Evolutionary conservation across 2,113 vertebrate genomes (phyloP), one percentile per base, ranked within the genome.

Genomic region (Dermatemys mawii): DNA sequence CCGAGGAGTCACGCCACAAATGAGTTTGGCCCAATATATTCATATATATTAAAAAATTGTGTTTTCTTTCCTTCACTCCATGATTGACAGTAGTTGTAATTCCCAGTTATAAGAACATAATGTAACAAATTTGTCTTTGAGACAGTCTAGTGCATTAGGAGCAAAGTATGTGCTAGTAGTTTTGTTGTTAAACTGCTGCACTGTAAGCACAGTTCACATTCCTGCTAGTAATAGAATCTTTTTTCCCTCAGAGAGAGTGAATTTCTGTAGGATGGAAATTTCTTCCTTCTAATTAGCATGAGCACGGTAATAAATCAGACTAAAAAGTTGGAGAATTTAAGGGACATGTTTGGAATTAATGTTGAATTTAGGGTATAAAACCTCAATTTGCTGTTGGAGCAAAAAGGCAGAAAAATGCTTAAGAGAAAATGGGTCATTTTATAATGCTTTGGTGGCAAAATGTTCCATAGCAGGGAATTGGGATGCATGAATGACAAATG

Each of bases 261-360:
- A 87, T 93, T 97, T 94, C 83, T 93, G 75, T 84, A 81, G 57
- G 84, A 73, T 91, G 90, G 81, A 81, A 84, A 26, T 93, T 38
- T 81, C 87, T 92, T 50, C 55, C 53, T 89, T 90, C 90, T 92
- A 63, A 54, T 93, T 87, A 94, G 90, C 57, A 73, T 93, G 85
- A 90, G 78, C 73, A 73, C 84, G 85, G 50, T 90, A 94, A 93
- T 82, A 12, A 89, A 89, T n/a, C 49, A 46, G 60, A 81, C 53
- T 93, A 7, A 94, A 88, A 92, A 55, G 53, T 81, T 86, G 46
- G 85, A 89, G 90, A 87, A 83, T 95, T 96, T 88, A 87, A 95
- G 57, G 50, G 49, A 91, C 32, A 3, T 12, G 4, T 93, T 95
- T 93, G 70, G 88, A 90, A 90, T 95, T 55, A 32, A 50, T 83